Evolutionary conservation across 2,797 vertebrate genomes (phyloP).

Genomic region (Sternotherus odoratus): DNA sequence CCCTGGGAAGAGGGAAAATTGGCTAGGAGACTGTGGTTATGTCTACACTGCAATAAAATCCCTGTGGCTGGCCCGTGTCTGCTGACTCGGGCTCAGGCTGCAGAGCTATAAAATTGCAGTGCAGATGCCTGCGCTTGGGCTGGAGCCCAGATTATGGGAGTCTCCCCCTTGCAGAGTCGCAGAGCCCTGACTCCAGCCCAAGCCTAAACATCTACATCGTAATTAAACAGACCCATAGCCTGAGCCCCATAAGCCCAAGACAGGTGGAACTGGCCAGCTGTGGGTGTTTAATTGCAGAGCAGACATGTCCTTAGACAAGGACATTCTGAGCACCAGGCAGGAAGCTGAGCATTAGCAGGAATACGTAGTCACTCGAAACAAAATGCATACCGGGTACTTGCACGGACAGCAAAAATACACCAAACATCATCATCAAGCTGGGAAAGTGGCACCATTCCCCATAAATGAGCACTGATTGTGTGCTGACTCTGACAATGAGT

Average conservation of each 20-base stretch:
- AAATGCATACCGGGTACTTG: slow-evolving; percentile 46
- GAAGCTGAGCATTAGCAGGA: slow-evolving; percentile 54
- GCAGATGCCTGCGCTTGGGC: background rate
- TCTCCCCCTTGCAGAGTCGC: background rate
- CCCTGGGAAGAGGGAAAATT: background rate
- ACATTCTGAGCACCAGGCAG: slow-evolving; percentile 64
- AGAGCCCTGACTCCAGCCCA: background rate
- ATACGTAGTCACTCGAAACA: slow-evolving; percentile 54
- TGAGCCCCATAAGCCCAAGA: background rate
- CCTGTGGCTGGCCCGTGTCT: background rate
- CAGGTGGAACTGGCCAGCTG: background rate
- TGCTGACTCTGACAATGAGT: slow-evolving; percentile 6
- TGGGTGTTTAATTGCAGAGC: background rate
- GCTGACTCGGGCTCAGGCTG: background rate
- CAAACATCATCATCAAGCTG: background rate
- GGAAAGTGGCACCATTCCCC: background rate
- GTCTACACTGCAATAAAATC: background rate
- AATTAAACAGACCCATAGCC: background rate
- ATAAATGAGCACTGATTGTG: slow-evolving; percentile 23
- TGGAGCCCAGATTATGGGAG: background rate
- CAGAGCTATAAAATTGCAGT: background rate
- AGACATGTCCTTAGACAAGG: slow-evolving; percentile 44
- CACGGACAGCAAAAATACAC: slow-evolving; percentile 60
- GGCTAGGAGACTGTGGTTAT: background rate
- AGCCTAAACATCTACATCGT: background rate